Evolutionary conservation across 1,140 invertebrate species (phyloP).

Genomic region (Drosophila nigromelanica): DNA sequence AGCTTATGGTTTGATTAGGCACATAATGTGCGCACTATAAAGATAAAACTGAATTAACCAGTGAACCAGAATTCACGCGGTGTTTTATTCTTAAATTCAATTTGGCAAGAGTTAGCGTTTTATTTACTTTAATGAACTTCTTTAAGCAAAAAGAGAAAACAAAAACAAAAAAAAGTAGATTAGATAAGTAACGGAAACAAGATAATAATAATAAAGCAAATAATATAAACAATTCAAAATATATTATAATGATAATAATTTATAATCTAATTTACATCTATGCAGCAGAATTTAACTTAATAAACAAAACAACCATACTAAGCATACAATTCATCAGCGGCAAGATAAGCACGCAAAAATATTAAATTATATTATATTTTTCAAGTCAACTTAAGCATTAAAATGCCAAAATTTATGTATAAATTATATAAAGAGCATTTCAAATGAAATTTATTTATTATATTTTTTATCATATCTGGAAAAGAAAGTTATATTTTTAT

Average conservation of each 20-base stretch:
- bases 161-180: background rate
- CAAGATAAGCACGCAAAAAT: background rate
- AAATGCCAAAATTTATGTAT: too few species aligned
- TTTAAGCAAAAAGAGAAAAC: background rate
- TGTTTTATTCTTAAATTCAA: slow-evolving; percentile 52
- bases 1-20: slow-evolving; percentile 78
- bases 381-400: too few species aligned
- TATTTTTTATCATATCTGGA: too few species aligned
- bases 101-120: slow-evolving; percentile 41
- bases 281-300: background rate
- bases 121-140: slow-evolving; percentile 11
- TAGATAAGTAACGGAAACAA: background rate
- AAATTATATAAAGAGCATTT: background rate
- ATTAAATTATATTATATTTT: background rate
- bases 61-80: slow-evolving; percentile 32
- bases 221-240: too few species aligned
- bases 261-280: background rate
- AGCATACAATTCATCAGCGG: too few species aligned
- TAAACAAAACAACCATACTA: too few species aligned
- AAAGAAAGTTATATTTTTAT: background rate
- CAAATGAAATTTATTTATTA: background rate
- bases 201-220: background rate
- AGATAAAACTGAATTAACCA: slow-evolving; percentile 51
- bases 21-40: slow-evolving; percentile 57
- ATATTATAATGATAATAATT: background rate